A percentile compares a stretch with the other conserved stretches of the same genome.
phyloP scores from a whole-genome alignment of 2,797 vertebrate genomes.

The Phrynocephalus vlangalii region DNA sequence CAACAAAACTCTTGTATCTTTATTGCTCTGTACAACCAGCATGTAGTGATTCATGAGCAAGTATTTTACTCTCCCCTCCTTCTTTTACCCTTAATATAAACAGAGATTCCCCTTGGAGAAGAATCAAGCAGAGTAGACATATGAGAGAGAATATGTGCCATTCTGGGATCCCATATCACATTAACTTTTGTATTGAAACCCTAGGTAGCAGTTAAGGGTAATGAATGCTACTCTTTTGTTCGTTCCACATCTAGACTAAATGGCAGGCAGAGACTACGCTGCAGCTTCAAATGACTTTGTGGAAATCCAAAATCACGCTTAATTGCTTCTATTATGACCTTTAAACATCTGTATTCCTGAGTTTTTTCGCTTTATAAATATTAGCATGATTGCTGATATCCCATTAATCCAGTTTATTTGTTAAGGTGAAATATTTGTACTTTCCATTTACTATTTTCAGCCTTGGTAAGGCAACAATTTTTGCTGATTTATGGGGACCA shows the following conservation, averaged over 20 bases:
- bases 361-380: slow-evolving; percentile 18
- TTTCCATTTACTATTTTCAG: slow-evolving; percentile 28
- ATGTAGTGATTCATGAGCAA: neutral
- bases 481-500: neutral
- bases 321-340: slow-evolving; percentile 44
- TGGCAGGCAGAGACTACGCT: slow-evolving; percentile 18
- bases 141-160: neutral
- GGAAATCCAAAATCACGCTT: slow-evolving; percentile 29
- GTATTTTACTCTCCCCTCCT: neutral
- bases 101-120: slow-evolving; percentile 12
- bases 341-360: slow-evolving; percentile 36
- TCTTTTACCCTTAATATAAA: neutral
- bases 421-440: slow-evolving; percentile 14
- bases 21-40: neutral
- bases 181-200: slow-evolving; percentile 42
- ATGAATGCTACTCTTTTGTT: slow-evolving; percentile 20
- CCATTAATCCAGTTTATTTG: slow-evolving; percentile 22
- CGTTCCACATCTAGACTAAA: neutral
- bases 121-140: slow-evolving; percentile 31
- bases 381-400: slow-evolving; percentile 33
- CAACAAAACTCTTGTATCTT: neutral
- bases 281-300: slow-evolving; percentile 27
- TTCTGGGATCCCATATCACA: slow-evolving; percentile 12
- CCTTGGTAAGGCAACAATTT: neutral
- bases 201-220: slow-evolving; percentile 4